Conservation (phyloP, 2,888 invertebrate species). For the Zhengitettix transpicula region DNA sequence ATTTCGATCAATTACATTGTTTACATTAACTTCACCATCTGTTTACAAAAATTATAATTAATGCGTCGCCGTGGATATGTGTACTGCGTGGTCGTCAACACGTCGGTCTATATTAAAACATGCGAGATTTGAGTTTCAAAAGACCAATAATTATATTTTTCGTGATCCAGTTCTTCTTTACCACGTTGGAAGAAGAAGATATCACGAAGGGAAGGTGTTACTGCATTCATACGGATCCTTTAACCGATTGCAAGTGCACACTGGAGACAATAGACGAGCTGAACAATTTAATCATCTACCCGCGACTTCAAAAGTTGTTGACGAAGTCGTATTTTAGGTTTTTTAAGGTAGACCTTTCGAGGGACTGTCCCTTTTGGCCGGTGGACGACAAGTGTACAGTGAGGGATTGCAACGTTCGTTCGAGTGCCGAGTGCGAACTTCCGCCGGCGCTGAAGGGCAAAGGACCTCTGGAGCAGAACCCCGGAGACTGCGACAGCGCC, state of each 20-base stretch:
- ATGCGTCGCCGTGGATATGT: too few relatives aligned
- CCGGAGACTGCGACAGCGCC: conserved; percentile 27
- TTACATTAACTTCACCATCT: too few relatives aligned
- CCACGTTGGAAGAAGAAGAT: too few relatives aligned
- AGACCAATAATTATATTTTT: too few relatives aligned
- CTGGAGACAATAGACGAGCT: conserved; percentile 88
- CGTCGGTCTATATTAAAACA: too few relatives aligned
- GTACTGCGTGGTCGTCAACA: too few relatives aligned
- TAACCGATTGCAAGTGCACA: conserved; percentile 89
- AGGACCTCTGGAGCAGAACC: neutral
- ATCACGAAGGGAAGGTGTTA: neutral
- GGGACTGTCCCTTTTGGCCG: conserved; percentile 86
- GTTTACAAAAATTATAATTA: too few relatives aligned
- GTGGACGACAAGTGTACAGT: conserved; percentile 86
- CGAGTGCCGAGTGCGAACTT: conserved; percentile 70
- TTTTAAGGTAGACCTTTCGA: conserved; percentile 51
- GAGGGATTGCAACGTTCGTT: conserved; percentile 77
- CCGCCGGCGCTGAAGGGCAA: conserved; percentile 48
- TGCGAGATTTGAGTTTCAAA: too few relatives aligned
- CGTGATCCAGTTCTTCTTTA: too few relatives aligned
- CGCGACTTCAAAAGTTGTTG: conserved; percentile 72
- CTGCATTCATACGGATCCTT: conserved; percentile 64
- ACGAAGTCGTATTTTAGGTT: conserved; percentile 89
- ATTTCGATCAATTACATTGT: too few relatives aligned
- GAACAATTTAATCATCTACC: conserved; percentile 87